These are phyloP conservation scores for Idaea dimidiata DNA, from an alignment of 2,888 invertebrate genomes.

Conservation along the genomic window DNA sequence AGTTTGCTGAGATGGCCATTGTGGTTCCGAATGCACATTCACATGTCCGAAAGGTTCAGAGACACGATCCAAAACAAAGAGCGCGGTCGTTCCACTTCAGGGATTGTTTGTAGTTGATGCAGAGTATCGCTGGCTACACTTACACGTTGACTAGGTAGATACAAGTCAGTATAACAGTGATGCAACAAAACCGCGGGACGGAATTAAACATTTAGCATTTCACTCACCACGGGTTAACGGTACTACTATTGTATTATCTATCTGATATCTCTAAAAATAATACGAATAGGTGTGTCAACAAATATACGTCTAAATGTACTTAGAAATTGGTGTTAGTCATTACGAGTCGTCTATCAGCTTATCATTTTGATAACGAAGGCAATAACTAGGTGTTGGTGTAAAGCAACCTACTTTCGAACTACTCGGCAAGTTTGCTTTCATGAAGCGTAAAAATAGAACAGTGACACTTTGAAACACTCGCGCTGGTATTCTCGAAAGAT, in stretches of 20 bases:
- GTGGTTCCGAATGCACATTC: slow-evolving; percentile 48
- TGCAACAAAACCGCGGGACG: slow-evolving; percentile 60
- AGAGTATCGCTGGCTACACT: slow-evolving; percentile 26
- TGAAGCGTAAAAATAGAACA: slow-evolving; percentile 50
- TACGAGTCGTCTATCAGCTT: slow-evolving; percentile 57
- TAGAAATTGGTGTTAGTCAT: slow-evolving; percentile 44
- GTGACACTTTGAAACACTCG: slow-evolving; percentile 48
- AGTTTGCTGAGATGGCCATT: slow-evolving; percentile 74
- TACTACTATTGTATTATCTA: slow-evolving; percentile 42
- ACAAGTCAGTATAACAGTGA: slow-evolving; percentile 35
- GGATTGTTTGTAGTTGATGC: slow-evolving; percentile 61
- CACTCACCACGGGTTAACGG: slow-evolving; percentile 29
- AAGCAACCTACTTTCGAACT: slow-evolving; percentile 64
- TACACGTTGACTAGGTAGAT: slow-evolving; percentile 35
- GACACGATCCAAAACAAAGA: slow-evolving; percentile 70
- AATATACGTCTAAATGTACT: slow-evolving; percentile 26
- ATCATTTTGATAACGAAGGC: slow-evolving; percentile 55
- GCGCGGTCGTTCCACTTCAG: slow-evolving; percentile 66
- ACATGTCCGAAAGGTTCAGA: slow-evolving; percentile 67
- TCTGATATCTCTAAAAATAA: slow-evolving; percentile 24
- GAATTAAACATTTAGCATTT: slow-evolving; percentile 69
- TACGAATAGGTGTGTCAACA: slow-evolving; percentile 34
- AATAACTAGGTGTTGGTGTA: slow-evolving; percentile 35
- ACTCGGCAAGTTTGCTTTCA: slow-evolving; percentile 41
- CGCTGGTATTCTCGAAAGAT: slow-evolving; percentile 14